phyloP scores from a whole-genome alignment of 2,113 vertebrate genomes.

The Lepus timidus region DNA sequence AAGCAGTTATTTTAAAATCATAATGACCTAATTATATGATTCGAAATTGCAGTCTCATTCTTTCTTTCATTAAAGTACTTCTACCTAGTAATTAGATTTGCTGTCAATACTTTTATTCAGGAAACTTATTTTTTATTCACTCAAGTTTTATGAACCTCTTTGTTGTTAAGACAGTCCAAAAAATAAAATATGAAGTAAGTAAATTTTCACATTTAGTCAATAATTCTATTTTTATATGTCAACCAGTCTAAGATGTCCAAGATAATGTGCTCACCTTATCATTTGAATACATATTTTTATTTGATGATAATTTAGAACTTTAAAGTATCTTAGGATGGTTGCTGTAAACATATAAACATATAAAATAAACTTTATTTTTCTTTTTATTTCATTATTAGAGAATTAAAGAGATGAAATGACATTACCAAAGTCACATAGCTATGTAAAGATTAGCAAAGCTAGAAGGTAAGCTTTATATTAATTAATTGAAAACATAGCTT shows the following conservation, averaged over 20 bases:
- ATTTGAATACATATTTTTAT: background rate
- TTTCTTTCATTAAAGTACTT: background rate
- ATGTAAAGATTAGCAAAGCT: background rate
- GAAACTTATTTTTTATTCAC: background rate
- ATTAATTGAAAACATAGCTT: background rate
- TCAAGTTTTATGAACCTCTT: background rate
- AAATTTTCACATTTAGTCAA: background rate
- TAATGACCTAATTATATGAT: background rate
- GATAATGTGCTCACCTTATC: background rate
- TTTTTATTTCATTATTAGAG: background rate
- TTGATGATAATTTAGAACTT: background rate
- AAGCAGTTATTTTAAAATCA: background rate
- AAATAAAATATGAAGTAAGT: slow-evolving; percentile 15
- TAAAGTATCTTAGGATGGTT: background rate
- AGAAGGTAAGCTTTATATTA: background rate
- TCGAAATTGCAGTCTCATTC: background rate
- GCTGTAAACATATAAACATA: background rate
- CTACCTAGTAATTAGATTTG: background rate
- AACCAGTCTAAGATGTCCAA: slow-evolving; percentile 17
- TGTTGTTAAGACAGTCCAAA: background rate
- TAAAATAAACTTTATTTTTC: background rate
- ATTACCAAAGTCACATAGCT: background rate
- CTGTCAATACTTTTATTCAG: background rate
- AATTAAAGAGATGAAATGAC: background rate
- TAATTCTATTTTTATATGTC: background rate